Percentiles rank a stretch among this genome's conserved stretches.
Evolutionary conservation across 2,113 vertebrate genomes (phyloP).

Genomic region (Mustela lutreola): DNA sequence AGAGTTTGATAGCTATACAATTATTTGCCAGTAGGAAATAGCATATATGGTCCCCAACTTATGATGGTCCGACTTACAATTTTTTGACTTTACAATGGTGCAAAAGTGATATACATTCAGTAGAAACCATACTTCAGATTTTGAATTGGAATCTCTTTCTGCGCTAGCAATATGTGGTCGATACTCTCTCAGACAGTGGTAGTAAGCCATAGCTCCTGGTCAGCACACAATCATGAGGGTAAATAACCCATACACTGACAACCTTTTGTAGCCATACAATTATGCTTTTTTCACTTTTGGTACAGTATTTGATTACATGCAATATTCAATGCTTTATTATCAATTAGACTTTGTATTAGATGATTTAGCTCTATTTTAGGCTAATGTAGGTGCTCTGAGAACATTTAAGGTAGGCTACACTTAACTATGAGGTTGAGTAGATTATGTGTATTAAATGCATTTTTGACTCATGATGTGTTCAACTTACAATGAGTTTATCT

Average conservation of each 20-base stretch:
- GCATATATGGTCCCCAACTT: not conserved
- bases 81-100: not conserved
- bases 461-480: not conserved
- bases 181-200: not conserved
- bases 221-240: not conserved
- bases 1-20: not conserved
- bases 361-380: not conserved
- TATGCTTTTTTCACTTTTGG: not conserved
- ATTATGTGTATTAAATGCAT: not conserved
- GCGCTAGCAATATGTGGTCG: not conserved
- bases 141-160: not conserved
- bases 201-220: not conserved
- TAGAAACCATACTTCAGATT: not conserved
- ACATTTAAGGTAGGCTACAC: not conserved
- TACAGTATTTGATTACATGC: not conserved
- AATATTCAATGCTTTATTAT: not conserved
- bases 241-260: not conserved
- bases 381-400: not conserved
- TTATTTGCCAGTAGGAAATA: not conserved
- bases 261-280: not conserved
- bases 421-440: not conserved
- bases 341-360: not conserved
- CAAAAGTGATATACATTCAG: not conserved
- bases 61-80: not conserved
- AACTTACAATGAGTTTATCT: not conserved